These are phyloP conservation scores for Chiloscyllium plagiosum DNA, from an alignment of 2,113 vertebrate species.

Conservation along the genomic window DNA sequence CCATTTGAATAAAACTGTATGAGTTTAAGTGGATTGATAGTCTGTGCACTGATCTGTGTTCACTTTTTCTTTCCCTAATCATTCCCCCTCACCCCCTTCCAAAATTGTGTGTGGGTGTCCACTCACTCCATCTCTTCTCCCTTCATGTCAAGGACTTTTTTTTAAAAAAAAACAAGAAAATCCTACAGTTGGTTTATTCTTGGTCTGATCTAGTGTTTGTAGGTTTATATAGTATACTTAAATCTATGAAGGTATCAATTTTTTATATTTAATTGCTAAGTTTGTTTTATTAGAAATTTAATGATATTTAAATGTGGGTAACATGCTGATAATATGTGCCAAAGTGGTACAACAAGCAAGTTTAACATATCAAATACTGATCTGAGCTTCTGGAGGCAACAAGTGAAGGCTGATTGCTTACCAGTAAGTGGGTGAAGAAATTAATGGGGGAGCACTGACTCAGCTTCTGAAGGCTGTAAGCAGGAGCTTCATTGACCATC, in stretches of 20 bases:
- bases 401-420: neutral
- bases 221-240: neutral
- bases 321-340: neutral
- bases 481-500: neutral
- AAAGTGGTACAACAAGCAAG: neutral
- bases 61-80: no score
- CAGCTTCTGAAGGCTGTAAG: neutral
- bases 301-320: neutral
- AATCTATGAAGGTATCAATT: neutral
- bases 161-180: neutral
- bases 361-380: neutral
- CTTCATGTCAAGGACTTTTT: neutral
- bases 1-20: neutral
- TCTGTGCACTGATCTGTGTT: neutral
- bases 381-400: neutral
- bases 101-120: no score
- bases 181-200: neutral
- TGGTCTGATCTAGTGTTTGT: neutral
- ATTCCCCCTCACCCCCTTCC: neutral
- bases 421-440: neutral
- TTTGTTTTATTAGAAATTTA: neutral
- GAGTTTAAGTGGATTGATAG: neutral
- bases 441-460: neutral
- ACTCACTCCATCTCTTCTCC: neutral
- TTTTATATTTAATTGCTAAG: neutral